Base-by-base conservation (phyloP, 1,140 invertebrate species). In the Venturia canescens region DNA sequence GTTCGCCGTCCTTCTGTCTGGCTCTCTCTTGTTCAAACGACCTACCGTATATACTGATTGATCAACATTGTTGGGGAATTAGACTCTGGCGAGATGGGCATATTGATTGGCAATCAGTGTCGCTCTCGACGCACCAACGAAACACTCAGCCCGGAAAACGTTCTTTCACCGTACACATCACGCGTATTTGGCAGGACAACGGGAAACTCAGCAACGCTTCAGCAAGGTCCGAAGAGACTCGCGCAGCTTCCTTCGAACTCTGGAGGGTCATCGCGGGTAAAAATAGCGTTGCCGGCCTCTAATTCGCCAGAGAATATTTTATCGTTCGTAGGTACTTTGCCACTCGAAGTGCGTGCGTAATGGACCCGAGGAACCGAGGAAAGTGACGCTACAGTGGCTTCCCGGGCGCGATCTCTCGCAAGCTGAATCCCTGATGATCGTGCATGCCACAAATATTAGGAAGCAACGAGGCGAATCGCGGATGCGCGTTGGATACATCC, bases 41-140 rank as follows among this genome's bases (percentile, higher is more conserved):
- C 78, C 83, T 69, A 69, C 85, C 88, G 86, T 85, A 86, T 85
- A 86, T 87, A 86, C 87, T 89, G 89, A 91, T 91, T 91, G 90
- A 91, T 91, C 90, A 92, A 92, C 90, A 91, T 89, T 90, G 89
- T 90, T 87, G 89, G 86, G 86, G 89, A 92, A 92, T 92, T 91
- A 91, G 89, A 92, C 86, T 89, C 85, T 85, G 84, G 89, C 89
- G 89, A 92, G 90, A 92, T 90, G 89, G 89, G 88, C 90, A 91
- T 90, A 91, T 91, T 91, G 90, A 91, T 92, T 91, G 90, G 88
- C 90, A 92, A 92, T 91, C 90, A 92, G 89, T 90, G 89, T 90
- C 88, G 89, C 87, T 87, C 87, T 80, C 83, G 82, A 83, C 83
- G n/a, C 75, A 66, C 83, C 86, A 87, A 87, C 87, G 86, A 88